Evolutionary conservation across 2,797 vertebrate genomes (phyloP), one percentile per base, ranked within the genome.

Genomic region (Helostoma temminkii): DNA sequence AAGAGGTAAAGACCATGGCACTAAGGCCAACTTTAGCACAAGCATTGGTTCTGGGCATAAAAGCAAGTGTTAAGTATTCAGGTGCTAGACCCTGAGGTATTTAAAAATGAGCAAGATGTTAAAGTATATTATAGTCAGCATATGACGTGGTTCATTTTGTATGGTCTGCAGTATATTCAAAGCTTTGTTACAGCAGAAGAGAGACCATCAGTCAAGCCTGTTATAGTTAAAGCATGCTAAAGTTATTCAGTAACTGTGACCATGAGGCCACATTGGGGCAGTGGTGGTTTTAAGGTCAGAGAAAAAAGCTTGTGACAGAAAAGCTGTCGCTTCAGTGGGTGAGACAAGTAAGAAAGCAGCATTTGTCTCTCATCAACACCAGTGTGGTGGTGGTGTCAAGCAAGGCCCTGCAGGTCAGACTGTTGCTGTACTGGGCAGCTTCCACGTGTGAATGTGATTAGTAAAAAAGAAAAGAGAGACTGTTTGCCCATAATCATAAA

Each of bases 71-170:
- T 61, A 26, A 15, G 28, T 41, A 56, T 47, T 60, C 21, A 62
- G 25, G 15, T 47, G 24, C 8, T 37, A 19, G 36, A 15, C 46
- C 41, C 15, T 5, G 1, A 18, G 58, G 36, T 26, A 53, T 62
- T 39, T 63, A 18, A n/a, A 71, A 59, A 6, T 16, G 8, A 37
- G 50, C 32, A 46, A 19, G 39, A 25, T 58, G 14, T 42, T 66
- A 59, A 62, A 62, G 49, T 30, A 4, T 41, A 43, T 68, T 50
- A 26, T 49, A 74, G 66, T 72, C 77, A 77, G 63, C 62, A 76
- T 36, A 58, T 47, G 26, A 24, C 37, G 49, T 11, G 41, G 62
- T 70, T 57, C 49, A 53, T 71, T 84, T 49, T 69, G 46, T 71
- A 53, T 30, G 19, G 53, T 74, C 50, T 66, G 55, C 52, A 58